Evolutionary conservation across 2,113 vertebrate genomes (phyloP), one percentile per base, ranked within the genome.

Genomic region (Chrysochloris asiatica): DNA sequence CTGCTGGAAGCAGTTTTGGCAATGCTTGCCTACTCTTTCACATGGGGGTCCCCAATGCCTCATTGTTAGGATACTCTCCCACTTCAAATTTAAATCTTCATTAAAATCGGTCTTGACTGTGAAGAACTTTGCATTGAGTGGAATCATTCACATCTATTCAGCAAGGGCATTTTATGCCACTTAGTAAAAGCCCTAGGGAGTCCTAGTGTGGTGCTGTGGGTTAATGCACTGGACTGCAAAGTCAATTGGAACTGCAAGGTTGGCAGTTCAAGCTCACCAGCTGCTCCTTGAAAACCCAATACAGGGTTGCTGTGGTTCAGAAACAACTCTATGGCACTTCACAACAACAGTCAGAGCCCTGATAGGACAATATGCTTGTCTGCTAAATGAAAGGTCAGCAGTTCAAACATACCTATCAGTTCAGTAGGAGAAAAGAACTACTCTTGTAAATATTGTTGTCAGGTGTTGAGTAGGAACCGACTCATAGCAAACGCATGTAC

Each of bases 41-140:
- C 12, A 1, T 14, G 8, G 6, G 41, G 21, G 0, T n/a, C 30
- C 56, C 47, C 3, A 3, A 0, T 8, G n/a, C 24, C 38, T 76
- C 22, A 52, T 65, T 84, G 63, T 59, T 21, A 89, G 85, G 65
- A 36, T 13, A 10, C 82, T 71, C 61, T 17, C 43, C 33, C 2
- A 16, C 2, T 33, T 22, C 3, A 26, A 14, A 67, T 14, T 84
- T 86, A 43, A 6, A 30, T 54, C 38, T 36, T 65, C 45, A 24
- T 3, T 26, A 65, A 93, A 77, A 73, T 10, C 4, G 22, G 43
- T 54, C 48, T 36, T 56, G 26, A 8, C n/a, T 59, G 13, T 48
- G 69, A 59, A 92, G 79, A 72, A 12, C 21, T 78, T 21, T 10
- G 17, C n/a, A 26, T 24, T 80, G 10, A 36, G 43, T 30, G 82